Evolutionary conservation across 64 coral and sea anemone genomes (phyloP), one percentile per base, ranked within the genome.

Genomic region (Montipora foliosa): DNA sequence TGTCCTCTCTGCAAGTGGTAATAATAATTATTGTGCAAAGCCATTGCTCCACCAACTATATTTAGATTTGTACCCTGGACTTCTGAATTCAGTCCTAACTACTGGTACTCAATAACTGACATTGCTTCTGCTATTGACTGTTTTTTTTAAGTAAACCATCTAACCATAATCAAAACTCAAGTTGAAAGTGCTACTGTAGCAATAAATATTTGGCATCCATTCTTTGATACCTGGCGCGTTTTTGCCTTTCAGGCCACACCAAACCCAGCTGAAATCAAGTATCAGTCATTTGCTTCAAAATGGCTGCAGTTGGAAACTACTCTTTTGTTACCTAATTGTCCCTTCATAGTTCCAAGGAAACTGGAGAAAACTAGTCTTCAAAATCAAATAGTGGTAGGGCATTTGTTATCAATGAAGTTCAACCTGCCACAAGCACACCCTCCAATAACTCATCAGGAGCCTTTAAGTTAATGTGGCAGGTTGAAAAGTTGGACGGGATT

Each of bases 181-280:
- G 6, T 55, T 55, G 3, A 16, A 15, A 12, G 61, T 64, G 11
- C 61, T 64, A 12, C 61, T 64, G 37, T 37, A 37, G 37, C 37
- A 37, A 37, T 37, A 37, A 37, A 37, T 37, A 37, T 37, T 37
- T 37, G 37, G 37, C 20, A 19, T 50, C 66, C 46, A 5, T 21
- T 64, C 61, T 29, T 12, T 45, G 8, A 17, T 17, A 4, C 6
- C 17, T 0, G 8, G 6, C 11, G 11, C 10, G 10, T 8, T 51
- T 77, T 48, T 76, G 4, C 77, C 13, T 88, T 90, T 48, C 78
- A 97, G 96, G 80, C 96, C 4, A 95, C 89, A 69, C 89, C 86
- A 74, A 86, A 94, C 11, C 96, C 96, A 80, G 96, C 96, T 74
- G 96, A 97, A 46, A 88, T 94, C 61, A 97, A 97, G 37, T 97